These are phyloP conservation scores for Hippopotamyrus pictus DNA, from an alignment of 2,797 vertebrate species.

Conservation along the genomic window DNA sequence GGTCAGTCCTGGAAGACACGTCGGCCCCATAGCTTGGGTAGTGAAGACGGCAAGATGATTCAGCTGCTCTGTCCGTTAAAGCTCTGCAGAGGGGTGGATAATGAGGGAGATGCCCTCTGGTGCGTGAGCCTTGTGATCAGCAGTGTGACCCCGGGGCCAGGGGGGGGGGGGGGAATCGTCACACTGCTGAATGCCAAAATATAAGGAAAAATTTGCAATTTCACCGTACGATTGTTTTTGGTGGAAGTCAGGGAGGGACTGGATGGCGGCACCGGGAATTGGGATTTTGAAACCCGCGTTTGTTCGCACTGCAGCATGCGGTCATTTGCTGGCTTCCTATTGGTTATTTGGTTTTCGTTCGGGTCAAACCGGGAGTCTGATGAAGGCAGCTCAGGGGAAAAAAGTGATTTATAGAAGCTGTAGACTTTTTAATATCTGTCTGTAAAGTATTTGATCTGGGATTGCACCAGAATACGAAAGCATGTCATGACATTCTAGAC, in stretches of 20 bases:
- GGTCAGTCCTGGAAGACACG: slow-evolving; percentile 32
- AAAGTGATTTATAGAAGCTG: not conserved
- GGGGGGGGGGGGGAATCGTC: not conserved
- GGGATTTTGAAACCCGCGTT: not conserved
- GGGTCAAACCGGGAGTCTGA: not conserved
- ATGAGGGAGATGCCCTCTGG: not conserved
- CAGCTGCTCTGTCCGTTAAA: not conserved
- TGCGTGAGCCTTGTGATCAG: not conserved
- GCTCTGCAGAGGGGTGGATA: not conserved
- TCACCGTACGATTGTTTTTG: not conserved
- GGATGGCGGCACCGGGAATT: not conserved
- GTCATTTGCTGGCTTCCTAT: not conserved
- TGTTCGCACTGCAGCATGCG: not conserved
- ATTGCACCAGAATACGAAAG: not conserved
- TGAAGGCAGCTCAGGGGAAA: not conserved
- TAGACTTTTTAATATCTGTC: not conserved
- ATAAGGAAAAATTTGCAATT: not conserved
- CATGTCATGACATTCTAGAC: not conserved
- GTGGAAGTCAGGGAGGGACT: not conserved
- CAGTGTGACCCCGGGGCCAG: not conserved
- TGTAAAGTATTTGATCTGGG: not conserved
- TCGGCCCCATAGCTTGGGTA: slow-evolving; percentile 7
- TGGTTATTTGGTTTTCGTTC: not conserved
- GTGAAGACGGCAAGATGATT: not conserved
- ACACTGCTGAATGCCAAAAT: not conserved